phyloP scores from a whole-genome alignment of 2,113 vertebrate genomes.

The Cryptoleucopteryx plumbea region DNA sequence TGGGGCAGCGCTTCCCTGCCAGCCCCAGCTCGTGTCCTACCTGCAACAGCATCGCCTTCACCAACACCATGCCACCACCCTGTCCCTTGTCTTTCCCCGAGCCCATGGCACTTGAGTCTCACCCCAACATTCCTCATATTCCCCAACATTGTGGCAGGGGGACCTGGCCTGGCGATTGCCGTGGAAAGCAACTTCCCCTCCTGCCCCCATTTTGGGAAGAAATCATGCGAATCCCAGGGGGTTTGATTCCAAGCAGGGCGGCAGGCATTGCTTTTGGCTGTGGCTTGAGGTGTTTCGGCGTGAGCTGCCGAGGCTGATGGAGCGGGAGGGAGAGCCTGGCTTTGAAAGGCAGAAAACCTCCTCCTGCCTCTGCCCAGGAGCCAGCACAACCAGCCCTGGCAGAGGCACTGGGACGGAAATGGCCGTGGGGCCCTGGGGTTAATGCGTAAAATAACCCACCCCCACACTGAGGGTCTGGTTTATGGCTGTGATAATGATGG shows the following conservation, averaged over 20 bases:
- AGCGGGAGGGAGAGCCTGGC: neutral
- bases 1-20: neutral
- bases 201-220: neutral
- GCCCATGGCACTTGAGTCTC: rapidly evolving
- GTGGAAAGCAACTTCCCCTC: neutral
- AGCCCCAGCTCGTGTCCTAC: neutral
- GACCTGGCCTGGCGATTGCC: neutral
- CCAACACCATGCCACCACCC: neutral
- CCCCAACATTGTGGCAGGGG: rapidly evolving
- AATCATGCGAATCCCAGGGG: neutral
- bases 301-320: rapidly evolving
- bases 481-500: neutral
- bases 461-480: rapidly evolving
- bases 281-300: neutral
- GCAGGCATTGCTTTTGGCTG: neutral
- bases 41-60: neutral
- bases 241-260: neutral
- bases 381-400: neutral
- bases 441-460: neutral
- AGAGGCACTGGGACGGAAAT: neutral
- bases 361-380: neutral
- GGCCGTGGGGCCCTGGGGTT: neutral
- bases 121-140: neutral
- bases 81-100: neutral
- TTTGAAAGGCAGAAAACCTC: neutral